Base-by-base conservation (phyloP, 2,113 vertebrate species). In the Ancistrus triradiatus region DNA sequence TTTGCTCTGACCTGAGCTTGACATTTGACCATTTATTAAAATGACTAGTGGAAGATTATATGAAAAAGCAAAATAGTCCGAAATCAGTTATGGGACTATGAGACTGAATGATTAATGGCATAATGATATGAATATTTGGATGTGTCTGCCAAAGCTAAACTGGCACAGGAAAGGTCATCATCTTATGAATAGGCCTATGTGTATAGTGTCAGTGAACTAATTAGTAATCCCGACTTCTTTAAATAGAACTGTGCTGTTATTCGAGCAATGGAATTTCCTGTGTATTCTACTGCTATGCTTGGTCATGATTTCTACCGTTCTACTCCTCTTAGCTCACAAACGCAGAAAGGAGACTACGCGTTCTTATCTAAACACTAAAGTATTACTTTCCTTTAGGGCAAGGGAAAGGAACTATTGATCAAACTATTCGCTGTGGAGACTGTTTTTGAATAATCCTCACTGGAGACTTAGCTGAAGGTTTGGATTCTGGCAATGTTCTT, bases 61-160 rank as follows among this genome's bases (percentile, higher is more conserved):
- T 9, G 10, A 56, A 33, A 47, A 50, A 28, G 50, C n/a, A 28
- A 58, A 58, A 15, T 6, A 24, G 21, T 27, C 38, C 31, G 15
- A 21, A 19, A 42, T 63, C 51, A 47, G 42, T 44, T 47, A 15
- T 4, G 28, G 42, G 21, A 47, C 51, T 31, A 22, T 9, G 21
- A 55, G 61, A 11, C 15, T 13, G 35, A 19, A 37, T 47, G 63
- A 66, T 57, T 48, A 38, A 48, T 58, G 17, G 4, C 15, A 15
- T 47, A 18, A 27, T 46, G 9, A 47, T 49, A 37, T 48, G 42
- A 42, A 65, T 44, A 40, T 19, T 57, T n/a, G 52, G 43, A 49
- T 47, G 21, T 49, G 40, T 25, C 22, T 27, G n/a, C 38, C 43
- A 38, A 66, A 66, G 57, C 57, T 48, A 66, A 48, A 66, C 51